phyloP scores from a whole-genome alignment of 2,113 vertebrate species.

The Accipiter virgatus region DNA sequence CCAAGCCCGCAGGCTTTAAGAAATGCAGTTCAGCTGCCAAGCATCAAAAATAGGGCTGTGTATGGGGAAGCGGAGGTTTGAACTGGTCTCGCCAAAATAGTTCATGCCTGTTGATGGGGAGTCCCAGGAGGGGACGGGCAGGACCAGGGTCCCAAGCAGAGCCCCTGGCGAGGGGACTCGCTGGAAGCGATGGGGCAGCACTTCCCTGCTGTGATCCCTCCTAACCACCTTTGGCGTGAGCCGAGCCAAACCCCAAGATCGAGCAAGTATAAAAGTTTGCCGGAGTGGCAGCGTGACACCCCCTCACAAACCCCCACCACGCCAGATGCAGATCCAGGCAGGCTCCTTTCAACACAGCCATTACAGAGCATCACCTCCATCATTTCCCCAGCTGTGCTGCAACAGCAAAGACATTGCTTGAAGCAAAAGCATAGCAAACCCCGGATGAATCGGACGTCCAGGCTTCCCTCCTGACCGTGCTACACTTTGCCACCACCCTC shows the following conservation, averaged over 20 bases:
- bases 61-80: neutral
- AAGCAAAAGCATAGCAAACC: neutral
- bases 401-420: rapidly evolving
- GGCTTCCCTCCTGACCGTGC: neutral
- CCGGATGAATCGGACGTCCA: rapidly evolving
- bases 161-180: neutral
- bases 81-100: neutral
- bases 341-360: too few species aligned
- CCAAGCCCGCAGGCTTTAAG: neutral
- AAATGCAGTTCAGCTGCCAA: neutral
- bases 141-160: neutral
- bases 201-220: rapidly evolving
- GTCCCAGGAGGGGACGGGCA: neutral
- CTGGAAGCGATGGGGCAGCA: rapidly evolving
- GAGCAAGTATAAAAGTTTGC: neutral
- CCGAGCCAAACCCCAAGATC: neutral
- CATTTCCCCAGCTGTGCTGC: rapidly evolving
- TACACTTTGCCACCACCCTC: neutral
- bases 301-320: rapidly evolving
- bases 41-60: neutral
- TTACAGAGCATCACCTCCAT: neutral
- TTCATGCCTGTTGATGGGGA: neutral
- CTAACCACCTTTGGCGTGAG: neutral
- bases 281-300: neutral
- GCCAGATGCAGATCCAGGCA: neutral